A percentile compares a stretch with the other conserved stretches of the same genome.
phyloP scores from a whole-genome alignment of 2,113 vertebrate genomes.

The Theristicus caerulescens region DNA sequence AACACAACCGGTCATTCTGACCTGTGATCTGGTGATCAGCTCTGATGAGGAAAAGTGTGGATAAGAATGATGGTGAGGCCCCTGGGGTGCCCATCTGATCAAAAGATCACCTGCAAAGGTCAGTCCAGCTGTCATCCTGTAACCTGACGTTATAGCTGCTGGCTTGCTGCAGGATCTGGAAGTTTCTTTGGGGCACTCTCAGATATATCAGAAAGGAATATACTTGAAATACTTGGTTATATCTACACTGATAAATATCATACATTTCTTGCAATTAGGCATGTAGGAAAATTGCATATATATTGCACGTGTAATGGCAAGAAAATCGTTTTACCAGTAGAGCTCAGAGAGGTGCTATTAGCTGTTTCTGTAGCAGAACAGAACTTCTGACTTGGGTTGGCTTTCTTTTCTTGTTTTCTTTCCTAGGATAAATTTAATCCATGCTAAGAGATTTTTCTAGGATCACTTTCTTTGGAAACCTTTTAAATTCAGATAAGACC shows the following conservation, averaged over 20 bases:
- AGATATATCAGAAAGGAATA: not conserved
- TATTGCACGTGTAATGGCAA: not conserved
- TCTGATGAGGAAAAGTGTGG: not conserved
- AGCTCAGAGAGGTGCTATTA: not conserved
- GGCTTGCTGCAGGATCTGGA: not conserved
- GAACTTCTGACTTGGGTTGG: not conserved
- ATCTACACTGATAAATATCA: not conserved
- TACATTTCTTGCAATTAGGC: not conserved
- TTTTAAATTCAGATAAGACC: slow-evolving; percentile 8
- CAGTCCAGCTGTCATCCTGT: not conserved
- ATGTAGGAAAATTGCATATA: not conserved
- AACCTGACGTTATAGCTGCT: not conserved
- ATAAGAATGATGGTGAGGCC: not conserved
- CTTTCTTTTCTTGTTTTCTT: not conserved
- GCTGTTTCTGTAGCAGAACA: not conserved
- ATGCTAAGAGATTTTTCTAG: not conserved
- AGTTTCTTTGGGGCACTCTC: not conserved
- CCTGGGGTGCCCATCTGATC: not conserved
- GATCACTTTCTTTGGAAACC: not conserved
- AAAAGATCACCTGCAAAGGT: not conserved
- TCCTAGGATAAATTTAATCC: not conserved
- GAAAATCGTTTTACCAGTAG: not conserved
- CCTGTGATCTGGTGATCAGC: not conserved
- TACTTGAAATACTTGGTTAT: not conserved
- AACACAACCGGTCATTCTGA: not conserved